Base-by-base conservation (phyloP, 2,888 invertebrate species). In the Nycteola revayana region DNA sequence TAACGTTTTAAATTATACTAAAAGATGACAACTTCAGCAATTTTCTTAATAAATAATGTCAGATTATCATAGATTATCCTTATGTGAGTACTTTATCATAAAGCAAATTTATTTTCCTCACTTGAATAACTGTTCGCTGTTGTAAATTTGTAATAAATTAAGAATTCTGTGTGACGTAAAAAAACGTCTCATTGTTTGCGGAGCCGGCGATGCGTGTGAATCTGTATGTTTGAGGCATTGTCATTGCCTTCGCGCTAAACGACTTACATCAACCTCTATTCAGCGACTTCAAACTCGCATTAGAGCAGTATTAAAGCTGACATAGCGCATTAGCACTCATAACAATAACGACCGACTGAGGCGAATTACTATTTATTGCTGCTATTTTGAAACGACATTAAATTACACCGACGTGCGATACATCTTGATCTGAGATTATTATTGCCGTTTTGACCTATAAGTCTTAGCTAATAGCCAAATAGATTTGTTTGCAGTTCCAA, bases 201-300 rank as follows among this genome's bases (percentile, higher is more conserved):
- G 35, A 66, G 62, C 55, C 56, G 63, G 47, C 66, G 68, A 67
- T 66, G 75, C 80, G 77, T 82, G 81, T 74, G 81, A 80, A 75
- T 66, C 64, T 61, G 44, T 47, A 52, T 60, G 57, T 60, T 54
- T 36, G 39, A 36, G 47, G 51, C 50, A 66, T 69, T 69, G 62
- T 66, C 48, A 58, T 48, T 29, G 48, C 42, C 32, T 48, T 42
- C 33, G 45, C 51, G 43, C 49, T 64, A 66, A 72, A 62, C 62
- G 70, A 65, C 62, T 55, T 56, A 58, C 70, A 68, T 67, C 66
- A 57, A 39, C 47, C 40, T 47, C 59, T 50, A 67, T 66, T 67
- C 52, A 63, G 49, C 43, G 46, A 49, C 56, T n/a, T 46, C 42
- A 47, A 52, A 36, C 45, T 49, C 56, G 49, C 70, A 73, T 75